These are phyloP conservation scores for Buceros bicornis DNA, from an alignment of 2,797 vertebrate species.

Conservation along the genomic window DNA sequence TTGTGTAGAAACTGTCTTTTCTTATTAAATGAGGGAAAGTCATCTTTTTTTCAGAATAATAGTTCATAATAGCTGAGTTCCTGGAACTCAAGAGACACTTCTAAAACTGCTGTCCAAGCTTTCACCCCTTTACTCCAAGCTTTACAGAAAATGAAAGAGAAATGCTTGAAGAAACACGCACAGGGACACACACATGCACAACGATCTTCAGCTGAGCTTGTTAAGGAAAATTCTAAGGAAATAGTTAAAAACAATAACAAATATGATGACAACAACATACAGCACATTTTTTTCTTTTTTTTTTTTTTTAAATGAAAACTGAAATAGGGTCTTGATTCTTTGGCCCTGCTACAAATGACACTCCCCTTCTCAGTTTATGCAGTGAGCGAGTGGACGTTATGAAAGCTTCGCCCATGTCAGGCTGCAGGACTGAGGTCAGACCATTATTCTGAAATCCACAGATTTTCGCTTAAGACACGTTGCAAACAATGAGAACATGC, in stretches of 20 bases:
- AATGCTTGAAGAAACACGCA: neutral
- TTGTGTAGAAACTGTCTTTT: neutral
- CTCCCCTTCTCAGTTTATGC: slow-evolving; percentile 1
- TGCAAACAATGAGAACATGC: neutral
- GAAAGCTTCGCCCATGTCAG: neutral
- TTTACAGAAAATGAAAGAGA: neutral
- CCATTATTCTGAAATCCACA: neutral
- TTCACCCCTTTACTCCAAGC: neutral
- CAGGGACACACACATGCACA: neutral
- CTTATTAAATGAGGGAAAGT: neutral
- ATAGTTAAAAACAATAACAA: neutral
- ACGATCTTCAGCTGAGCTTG: neutral
- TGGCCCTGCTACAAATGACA: neutral
- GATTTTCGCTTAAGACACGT: neutral
- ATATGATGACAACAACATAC: neutral
- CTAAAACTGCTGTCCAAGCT: neutral
- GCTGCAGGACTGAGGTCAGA: neutral
- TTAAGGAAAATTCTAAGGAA: slow-evolving; percentile 12
- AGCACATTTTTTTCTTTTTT: neutral
- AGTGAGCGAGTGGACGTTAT: neutral
- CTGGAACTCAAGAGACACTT: neutral
- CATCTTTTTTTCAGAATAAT: neutral
- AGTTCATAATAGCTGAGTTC: neutral
- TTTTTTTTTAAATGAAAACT: neutral
- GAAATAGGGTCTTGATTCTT: neutral